phyloP scores from a whole-genome alignment of 2,888 invertebrate species.

The Rutpela maculata region DNA sequence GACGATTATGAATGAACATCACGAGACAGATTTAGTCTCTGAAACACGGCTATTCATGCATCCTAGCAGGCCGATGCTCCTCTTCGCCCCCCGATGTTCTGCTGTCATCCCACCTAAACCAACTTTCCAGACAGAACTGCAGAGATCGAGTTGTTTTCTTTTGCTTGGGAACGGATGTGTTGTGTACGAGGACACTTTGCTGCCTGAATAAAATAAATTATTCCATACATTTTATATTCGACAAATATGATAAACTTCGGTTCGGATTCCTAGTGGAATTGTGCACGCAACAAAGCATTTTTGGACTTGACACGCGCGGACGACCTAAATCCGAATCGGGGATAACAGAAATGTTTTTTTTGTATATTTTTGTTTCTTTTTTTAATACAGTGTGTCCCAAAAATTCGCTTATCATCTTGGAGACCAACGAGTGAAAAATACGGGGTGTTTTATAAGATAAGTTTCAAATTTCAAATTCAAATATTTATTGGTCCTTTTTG shows the following conservation, averaged over 20 bases:
- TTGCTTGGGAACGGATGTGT: slow-evolving; percentile 55
- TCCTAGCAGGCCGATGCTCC: slow-evolving; percentile 52
- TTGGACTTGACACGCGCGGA: background rate
- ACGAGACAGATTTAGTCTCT: slow-evolving; percentile 64
- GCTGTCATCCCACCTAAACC: slow-evolving; percentile 44
- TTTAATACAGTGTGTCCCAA: too few relatives aligned
- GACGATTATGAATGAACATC: slow-evolving; percentile 67
- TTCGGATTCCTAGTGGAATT: background rate
- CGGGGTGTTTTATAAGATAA: too few relatives aligned
- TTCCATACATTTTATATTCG: slow-evolving; percentile 56
- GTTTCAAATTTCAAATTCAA: too few relatives aligned
- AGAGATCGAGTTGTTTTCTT: slow-evolving; percentile 57
- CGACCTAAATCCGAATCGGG: background rate
- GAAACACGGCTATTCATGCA: slow-evolving; percentile 62
- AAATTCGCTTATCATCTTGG: too few relatives aligned
- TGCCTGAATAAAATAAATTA: slow-evolving; percentile 53
- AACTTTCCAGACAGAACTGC: slow-evolving; percentile 55
- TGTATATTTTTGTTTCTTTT: background rate
- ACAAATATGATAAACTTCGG: slow-evolving; percentile 35
- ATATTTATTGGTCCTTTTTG: too few relatives aligned
- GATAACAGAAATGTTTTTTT: background rate
- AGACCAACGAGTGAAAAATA: too few relatives aligned
- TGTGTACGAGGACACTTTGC: slow-evolving; percentile 50
- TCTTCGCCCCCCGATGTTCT: slow-evolving; percentile 47
- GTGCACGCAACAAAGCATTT: slow-evolving; percentile 13